Percentiles rank a stretch among this genome's conserved stretches.
Evolutionary conservation across 1,140 invertebrate species (phyloP).

Genomic region (Hydropsyche tenuis): DNA sequence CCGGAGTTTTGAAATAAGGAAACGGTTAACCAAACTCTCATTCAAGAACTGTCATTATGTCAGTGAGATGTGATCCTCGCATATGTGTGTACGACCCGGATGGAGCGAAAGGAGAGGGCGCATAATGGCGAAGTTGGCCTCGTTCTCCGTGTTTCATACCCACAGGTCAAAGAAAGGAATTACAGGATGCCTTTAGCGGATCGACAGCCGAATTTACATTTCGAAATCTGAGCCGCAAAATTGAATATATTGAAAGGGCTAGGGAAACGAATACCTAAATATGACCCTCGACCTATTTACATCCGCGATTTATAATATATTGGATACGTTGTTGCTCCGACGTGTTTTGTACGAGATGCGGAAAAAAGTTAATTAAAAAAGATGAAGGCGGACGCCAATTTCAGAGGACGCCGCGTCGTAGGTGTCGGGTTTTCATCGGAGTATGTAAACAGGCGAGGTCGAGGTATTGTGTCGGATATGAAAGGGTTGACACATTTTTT

Average conservation of each 20-base stretch:
- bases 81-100: background rate
- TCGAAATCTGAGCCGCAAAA: background rate
- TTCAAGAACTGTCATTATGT: constrained; percentile 22
- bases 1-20: constrained; percentile 13
- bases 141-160: background rate
- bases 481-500: too few species aligned
- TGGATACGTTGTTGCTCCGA: too few species aligned
- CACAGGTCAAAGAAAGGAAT: constrained; percentile 22
- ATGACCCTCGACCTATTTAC: too few species aligned
- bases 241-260: background rate
- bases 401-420: background rate
- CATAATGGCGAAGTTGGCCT: background rate
- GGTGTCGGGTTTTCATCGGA: background rate
- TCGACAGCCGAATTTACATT: constrained; percentile 11
- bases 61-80: constrained; percentile 23
- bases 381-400: background rate
- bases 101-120: background rate
- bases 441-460: too few species aligned
- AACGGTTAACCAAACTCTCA: constrained; percentile 27
- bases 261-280: too few species aligned
- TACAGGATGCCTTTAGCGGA: background rate
- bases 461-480: too few species aligned
- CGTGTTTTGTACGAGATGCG: too few species aligned
- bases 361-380: too few species aligned
- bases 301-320: too few species aligned